Percentiles rank a stretch among this genome's conserved stretches.
Conservation (phyloP, 2,888 invertebrate species). For the Branchellion lobata region DNA sequence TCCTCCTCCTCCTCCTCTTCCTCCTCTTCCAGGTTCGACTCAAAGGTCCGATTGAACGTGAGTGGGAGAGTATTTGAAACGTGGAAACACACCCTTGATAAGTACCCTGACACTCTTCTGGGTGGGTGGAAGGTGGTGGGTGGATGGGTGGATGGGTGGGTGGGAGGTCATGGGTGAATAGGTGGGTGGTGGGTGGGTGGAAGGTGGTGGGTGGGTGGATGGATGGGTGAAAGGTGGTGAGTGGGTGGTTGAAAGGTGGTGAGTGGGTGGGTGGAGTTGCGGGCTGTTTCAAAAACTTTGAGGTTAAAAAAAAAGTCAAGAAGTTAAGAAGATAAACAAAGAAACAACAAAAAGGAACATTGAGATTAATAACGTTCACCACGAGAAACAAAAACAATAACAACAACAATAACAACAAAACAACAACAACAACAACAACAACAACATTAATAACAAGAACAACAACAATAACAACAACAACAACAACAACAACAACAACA, state of each 20-base stretch:
- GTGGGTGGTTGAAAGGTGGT: background rate
- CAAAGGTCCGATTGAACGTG: conserved; percentile 86
- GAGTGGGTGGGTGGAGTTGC: background rate
- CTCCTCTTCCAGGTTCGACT: conserved; percentile 77
- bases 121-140: conserved; percentile 59
- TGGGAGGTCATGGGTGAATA: conserved; percentile 24
- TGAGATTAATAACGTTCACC: too few relatives aligned
- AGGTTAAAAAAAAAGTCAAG: too few relatives aligned
- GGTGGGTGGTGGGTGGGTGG: conserved; percentile 9
- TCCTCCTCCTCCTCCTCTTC: conserved; percentile 78
- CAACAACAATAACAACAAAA: too few relatives aligned
- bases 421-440: too few relatives aligned
- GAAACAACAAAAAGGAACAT: too few relatives aligned
- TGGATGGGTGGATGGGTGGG: conserved; percentile 1
- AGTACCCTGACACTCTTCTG: conserved; percentile 95
- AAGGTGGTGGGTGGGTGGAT: conserved; percentile 21
- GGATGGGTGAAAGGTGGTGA: conserved; percentile 4
- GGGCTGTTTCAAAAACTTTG: too few relatives aligned
- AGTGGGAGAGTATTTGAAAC: conserved; percentile 91
- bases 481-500: too few relatives aligned
- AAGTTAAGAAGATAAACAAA: too few relatives aligned
- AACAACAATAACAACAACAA: too few relatives aligned
- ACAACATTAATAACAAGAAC: too few relatives aligned
- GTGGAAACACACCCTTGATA: conserved; percentile 97
- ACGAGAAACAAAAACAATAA: too few relatives aligned